A percentile compares a stretch with the other conserved stretches of the same genome.
phyloP scores from a whole-genome alignment of 2,797 vertebrate genomes.

The Phataginus tricuspis region DNA sequence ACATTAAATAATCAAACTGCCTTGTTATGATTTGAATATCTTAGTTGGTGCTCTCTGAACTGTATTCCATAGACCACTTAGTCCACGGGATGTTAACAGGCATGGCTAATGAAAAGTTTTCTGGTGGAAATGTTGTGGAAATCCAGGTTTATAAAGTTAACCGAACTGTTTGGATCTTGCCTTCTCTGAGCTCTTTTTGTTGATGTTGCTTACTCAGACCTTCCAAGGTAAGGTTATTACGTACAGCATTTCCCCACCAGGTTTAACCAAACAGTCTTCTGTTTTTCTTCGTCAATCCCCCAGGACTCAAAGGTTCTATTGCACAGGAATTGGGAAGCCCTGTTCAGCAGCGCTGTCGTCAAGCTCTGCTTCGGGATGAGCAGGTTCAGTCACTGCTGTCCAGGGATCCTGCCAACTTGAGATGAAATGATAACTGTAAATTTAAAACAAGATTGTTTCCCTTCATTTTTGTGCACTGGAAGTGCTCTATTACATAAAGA shows the following conservation, averaged over 20 bases:
- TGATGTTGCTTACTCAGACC: neutral
- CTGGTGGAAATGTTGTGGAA: neutral
- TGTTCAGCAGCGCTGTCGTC: rapidly evolving
- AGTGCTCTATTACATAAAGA: neutral
- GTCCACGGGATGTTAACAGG: neutral
- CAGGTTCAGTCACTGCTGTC: neutral
- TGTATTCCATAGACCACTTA: neutral
- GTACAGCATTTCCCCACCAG: neutral
- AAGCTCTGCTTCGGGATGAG: neutral
- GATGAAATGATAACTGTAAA: neutral
- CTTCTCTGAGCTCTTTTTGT: neutral
- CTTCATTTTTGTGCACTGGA: neutral
- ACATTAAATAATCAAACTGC: neutral
- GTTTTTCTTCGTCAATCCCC: neutral
- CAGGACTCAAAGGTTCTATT: neutral
- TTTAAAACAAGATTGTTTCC: neutral
- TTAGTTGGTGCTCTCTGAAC: neutral
- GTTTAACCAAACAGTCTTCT: neutral
- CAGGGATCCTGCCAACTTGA: neutral
- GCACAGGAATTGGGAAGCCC: neutral
- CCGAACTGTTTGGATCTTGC: neutral
- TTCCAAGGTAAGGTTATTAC: neutral
- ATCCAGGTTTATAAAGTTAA: neutral
- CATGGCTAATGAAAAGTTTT: neutral
- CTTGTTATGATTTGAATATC: neutral